Evolutionary conservation across 2,888 invertebrate genomes (phyloP).

Genomic region (Monochamus alternatus): DNA sequence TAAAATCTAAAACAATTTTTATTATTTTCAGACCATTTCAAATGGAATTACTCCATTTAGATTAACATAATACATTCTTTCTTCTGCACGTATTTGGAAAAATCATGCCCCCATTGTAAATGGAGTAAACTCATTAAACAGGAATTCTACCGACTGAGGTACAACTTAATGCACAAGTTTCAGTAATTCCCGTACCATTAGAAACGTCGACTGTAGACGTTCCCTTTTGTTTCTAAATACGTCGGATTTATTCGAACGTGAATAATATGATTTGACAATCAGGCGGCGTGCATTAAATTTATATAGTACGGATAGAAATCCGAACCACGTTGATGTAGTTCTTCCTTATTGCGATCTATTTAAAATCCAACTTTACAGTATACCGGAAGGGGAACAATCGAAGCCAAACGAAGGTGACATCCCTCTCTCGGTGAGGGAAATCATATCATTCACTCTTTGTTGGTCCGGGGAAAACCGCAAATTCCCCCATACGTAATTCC

Average conservation of each 20-base stretch:
- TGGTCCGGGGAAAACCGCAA: slow-evolving; percentile 54
- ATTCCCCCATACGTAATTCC: slow-evolving; percentile 43
- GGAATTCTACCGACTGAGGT: too few relatives aligned
- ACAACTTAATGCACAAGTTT: too few relatives aligned
- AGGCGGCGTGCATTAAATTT: slow-evolving; percentile 24
- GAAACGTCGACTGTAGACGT: too few relatives aligned
- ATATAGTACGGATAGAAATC: slow-evolving; percentile 35
- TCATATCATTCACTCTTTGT: slow-evolving; percentile 52
- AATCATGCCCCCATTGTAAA: too few relatives aligned
- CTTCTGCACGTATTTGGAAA: too few relatives aligned
- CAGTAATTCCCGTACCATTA: too few relatives aligned
- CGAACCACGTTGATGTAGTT: slow-evolving; percentile 52
- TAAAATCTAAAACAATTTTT: too few relatives aligned
- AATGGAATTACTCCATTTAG: too few relatives aligned
- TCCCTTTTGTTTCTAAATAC: too few relatives aligned
- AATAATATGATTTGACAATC: slow-evolving; percentile 18
- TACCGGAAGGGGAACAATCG: slow-evolving; percentile 66
- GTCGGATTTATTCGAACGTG: background rate
- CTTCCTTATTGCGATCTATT: slow-evolving; percentile 61
- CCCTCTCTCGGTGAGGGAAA: slow-evolving; percentile 55
- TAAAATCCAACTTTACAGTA: slow-evolving; percentile 66
- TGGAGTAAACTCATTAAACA: too few relatives aligned
- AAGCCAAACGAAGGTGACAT: slow-evolving; percentile 69
- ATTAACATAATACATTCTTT: too few relatives aligned
- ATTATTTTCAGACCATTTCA: too few relatives aligned